Evolutionary conservation across 1,140 invertebrate species (phyloP), one percentile per base, ranked within the genome.

Genomic region (Chironomus tepperi): DNA sequence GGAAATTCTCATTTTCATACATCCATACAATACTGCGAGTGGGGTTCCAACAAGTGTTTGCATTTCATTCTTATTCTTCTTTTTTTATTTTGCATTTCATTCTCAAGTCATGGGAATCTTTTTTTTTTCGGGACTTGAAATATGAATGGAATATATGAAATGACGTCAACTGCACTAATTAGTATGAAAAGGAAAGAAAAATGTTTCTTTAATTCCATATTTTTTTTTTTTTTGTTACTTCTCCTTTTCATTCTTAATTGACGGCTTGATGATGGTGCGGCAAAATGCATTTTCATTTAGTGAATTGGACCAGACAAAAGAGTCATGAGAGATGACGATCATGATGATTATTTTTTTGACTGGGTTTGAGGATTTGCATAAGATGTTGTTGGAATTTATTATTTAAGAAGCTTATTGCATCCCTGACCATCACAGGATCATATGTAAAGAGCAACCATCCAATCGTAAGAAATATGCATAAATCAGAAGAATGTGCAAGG

Each of bases 81-180:
- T n/a, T 9, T n/a, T 57, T 57, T 57, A 15, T 57, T 57, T 57
- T 57, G 24, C 24, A 57, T 57, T 57, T 15, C 43, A 47, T 47
- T 57, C 47, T 57, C 47, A 57, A 57, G 47, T 57, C 47, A 57
- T 57, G 47, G 47, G 47, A 57, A 57, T 57, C 47, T 57, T 57
- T 57, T 57, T 47, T 43, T 47, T 10, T 47, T 57, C 47, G 47
- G 47, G 47, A 57, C 47, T 57, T 57, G 47, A 57, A 57, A 57
- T 57, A 12, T n/a, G 12, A 57, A 57, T 57, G 47, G 12, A 57
- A 57, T 57, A n/a, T 15, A 57, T 57, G 47, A 57, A 57, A 57
- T 57, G 47, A 57, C 47, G 47, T 57, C 47, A 57, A 57, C 47
- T 57, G 47, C 7, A n/a, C 47, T 57, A 57, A 57, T 57, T 57